A percentile compares a stretch with the other conserved stretches of the same genome.
Evolutionary conservation across 2,113 vertebrate genomes (phyloP).

Genomic region (Crotophaga sulcirostris): DNA sequence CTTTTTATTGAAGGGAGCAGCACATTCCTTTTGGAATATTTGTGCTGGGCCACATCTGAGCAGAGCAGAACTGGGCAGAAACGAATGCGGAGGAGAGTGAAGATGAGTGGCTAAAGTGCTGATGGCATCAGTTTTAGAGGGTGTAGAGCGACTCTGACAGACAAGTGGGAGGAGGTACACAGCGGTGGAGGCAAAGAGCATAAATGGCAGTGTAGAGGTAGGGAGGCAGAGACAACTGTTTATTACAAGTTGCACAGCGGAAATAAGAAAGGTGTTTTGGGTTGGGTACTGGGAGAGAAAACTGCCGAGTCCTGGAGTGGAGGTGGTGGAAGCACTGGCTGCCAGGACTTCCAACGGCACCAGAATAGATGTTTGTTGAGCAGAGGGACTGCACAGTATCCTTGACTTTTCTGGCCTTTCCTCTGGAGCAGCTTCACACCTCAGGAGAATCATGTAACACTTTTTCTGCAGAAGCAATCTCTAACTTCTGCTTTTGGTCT

Average conservation of each 20-base stretch:
- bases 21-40: neutral
- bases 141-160: neutral
- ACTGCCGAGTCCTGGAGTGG: rapidly evolving
- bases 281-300: neutral
- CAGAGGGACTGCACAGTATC: neutral
- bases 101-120: neutral
- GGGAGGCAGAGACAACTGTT: neutral
- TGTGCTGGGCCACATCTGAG: neutral
- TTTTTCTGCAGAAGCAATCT: neutral
- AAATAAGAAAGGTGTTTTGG: neutral
- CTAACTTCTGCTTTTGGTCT: neutral
- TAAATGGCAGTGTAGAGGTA: neutral
- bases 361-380: rapidly evolving
- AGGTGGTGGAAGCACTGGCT: neutral
- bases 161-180: neutral
- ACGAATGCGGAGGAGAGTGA: neutral
- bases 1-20: neutral
- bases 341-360: neutral
- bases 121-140: neutral
- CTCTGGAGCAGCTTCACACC: neutral
- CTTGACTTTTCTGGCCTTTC: neutral
- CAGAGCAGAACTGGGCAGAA: neutral
- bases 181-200: neutral
- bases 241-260: neutral
- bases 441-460: rapidly evolving